phyloP scores from a whole-genome alignment of 2,888 invertebrate species.

The Xanthia togata region DNA sequence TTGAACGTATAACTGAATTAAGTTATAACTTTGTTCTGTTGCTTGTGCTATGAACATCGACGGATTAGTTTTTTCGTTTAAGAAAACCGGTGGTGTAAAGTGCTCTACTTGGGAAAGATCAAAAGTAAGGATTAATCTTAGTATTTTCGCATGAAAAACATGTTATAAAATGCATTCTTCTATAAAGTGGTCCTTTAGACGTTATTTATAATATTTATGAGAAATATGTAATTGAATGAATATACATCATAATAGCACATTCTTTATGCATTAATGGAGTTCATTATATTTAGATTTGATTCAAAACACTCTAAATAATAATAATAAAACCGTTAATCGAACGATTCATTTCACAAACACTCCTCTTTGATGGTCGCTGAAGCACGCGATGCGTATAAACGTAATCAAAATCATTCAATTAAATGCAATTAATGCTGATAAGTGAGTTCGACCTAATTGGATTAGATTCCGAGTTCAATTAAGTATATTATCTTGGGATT shows the following conservation, averaged over 20 bases:
- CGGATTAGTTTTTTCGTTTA: background rate
- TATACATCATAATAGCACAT: background rate
- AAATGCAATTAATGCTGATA: slow-evolving; percentile 52
- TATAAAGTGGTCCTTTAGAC: background rate
- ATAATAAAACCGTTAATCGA: slow-evolving; percentile 23
- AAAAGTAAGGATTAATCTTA: background rate
- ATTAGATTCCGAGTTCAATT: slow-evolving; percentile 53
- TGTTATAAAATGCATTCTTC: background rate
- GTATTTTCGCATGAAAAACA: background rate
- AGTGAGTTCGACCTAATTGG: slow-evolving; percentile 46
- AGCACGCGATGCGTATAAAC: slow-evolving; percentile 57
- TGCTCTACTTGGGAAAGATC: background rate
- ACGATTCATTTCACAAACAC: slow-evolving; percentile 53
- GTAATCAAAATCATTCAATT: slow-evolving; percentile 56
- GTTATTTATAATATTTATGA: background rate
- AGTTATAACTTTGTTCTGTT: slow-evolving; percentile 28
- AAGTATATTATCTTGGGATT: slow-evolving; percentile 51
- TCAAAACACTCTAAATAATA: slow-evolving; percentile 43
- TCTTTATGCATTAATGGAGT: slow-evolving; percentile 2
- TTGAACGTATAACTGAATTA: slow-evolving; percentile 41
- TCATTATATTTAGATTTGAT: slow-evolving; percentile 25
- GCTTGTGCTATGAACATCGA: background rate
- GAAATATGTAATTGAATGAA: background rate
- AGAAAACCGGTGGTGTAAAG: background rate
- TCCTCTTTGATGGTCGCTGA: slow-evolving; percentile 32